Percentiles rank a stretch among this genome's conserved stretches.
phyloP scores from a whole-genome alignment of 1,140 invertebrate species.

The Choristoneura fumiferana region DNA sequence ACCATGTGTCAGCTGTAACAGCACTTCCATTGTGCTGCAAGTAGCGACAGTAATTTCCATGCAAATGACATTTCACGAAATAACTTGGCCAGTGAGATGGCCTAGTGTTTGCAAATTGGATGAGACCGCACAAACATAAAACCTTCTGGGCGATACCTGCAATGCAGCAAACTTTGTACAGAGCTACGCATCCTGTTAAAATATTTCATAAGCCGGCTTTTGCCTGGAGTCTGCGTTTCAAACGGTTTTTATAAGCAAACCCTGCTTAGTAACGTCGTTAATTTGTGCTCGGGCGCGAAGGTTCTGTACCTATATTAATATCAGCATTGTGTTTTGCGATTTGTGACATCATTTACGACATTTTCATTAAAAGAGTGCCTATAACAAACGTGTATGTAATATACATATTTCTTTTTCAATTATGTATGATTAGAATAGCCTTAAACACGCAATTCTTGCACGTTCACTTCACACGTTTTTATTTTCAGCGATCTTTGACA shows the following conservation, averaged over 20 bases:
- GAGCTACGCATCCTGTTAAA: constrained; percentile 15
- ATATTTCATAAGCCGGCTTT: constrained; percentile 16
- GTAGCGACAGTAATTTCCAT: constrained; percentile 39
- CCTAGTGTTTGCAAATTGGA: constrained; percentile 58
- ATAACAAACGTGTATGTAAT: too few species aligned
- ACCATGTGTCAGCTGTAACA: constrained; percentile 5
- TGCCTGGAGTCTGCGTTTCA: constrained; percentile 1
- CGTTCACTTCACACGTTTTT: too few species aligned
- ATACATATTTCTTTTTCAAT: too few species aligned
- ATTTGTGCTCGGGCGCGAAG: background rate
- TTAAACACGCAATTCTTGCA: too few species aligned
- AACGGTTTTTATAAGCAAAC: constrained; percentile 7
- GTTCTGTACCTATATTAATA: background rate
- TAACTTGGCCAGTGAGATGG: constrained; percentile 38
- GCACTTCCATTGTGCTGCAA: background rate
- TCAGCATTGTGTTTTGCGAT: background rate
- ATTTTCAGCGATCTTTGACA: too few species aligned
- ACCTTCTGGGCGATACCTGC: constrained; percentile 29
- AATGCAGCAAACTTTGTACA: constrained; percentile 40
- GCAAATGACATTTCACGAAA: constrained; percentile 48
- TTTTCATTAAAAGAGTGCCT: background rate
- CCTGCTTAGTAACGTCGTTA: background rate
- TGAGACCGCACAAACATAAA: constrained; percentile 50
- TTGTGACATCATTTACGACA: background rate
- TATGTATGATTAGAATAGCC: too few species aligned